phyloP scores from a whole-genome alignment of 2,888 invertebrate genomes.

The Dysmachus trigonus region DNA sequence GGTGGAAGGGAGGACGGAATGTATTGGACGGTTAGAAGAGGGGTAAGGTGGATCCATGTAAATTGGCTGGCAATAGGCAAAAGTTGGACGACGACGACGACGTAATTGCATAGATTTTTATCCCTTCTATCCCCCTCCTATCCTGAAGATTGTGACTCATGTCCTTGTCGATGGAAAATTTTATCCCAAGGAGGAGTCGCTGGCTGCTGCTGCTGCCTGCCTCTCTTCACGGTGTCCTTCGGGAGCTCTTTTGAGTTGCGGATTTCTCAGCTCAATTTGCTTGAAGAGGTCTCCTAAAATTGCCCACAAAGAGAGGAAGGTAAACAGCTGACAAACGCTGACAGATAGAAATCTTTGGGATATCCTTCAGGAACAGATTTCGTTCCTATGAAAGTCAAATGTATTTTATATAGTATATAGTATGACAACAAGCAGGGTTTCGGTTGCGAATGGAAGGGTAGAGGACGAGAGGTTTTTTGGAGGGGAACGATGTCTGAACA shows the following conservation, averaged over 20 bases:
- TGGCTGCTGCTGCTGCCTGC: not conserved
- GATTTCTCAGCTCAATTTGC: not conserved
- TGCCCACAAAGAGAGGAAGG: not conserved
- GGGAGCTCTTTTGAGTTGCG: conserved; percentile 1
- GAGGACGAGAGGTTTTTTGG: not conserved
- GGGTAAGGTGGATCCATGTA: not conserved
- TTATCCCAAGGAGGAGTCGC: not conserved
- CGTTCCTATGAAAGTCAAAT: conserved; percentile 1
- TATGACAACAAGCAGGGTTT: not conserved
- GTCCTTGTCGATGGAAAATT: conserved; percentile 1
- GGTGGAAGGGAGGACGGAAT: not conserved
- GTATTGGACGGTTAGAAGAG: not conserved
- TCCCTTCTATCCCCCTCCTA: not conserved
- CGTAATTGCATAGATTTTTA: not conserved
- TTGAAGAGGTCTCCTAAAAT: not conserved
- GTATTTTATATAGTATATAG: not conserved
- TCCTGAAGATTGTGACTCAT: not conserved
- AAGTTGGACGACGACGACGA: not conserved
- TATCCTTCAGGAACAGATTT: conserved; percentile 20
- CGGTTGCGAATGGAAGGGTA: not conserved
- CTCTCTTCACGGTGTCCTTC: not conserved
- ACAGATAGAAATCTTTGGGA: not conserved
- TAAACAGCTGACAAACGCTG: conserved; percentile 31
- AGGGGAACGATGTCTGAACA: not conserved
- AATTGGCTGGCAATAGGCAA: not conserved